Conservation (phyloP, 2,888 invertebrate species). For the Parapristionchus giblindavisi region DNA sequence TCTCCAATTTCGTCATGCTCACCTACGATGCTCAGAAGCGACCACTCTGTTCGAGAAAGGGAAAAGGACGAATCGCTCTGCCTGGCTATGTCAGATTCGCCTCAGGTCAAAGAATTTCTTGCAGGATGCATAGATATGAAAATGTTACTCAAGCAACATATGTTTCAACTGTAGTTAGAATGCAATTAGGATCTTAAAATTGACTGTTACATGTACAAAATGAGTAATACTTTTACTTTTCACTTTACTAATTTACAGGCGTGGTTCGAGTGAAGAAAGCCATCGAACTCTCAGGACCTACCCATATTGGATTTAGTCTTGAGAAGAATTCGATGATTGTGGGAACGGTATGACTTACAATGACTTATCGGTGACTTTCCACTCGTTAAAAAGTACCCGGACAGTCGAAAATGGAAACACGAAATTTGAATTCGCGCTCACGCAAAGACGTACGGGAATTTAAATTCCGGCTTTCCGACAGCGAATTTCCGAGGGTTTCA, state of each 20-base stretch:
- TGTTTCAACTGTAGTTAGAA: background rate
- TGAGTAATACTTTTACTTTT: background rate
- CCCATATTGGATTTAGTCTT: constrained; percentile 16
- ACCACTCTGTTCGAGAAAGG: constrained; percentile 10
- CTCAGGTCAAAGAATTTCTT: background rate
- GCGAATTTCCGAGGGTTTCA: too few relatives aligned
- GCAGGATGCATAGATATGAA: background rate
- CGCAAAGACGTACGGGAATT: too few relatives aligned
- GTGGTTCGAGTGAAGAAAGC: constrained; percentile 13
- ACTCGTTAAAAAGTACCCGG: too few relatives aligned
- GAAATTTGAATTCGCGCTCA: too few relatives aligned
- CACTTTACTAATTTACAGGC: background rate
- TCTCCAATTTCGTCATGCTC: constrained; percentile 34
- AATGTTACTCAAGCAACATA: background rate
- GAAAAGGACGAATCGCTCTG: constrained; percentile 12
- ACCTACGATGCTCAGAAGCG: constrained; percentile 31
- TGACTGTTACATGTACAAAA: background rate
- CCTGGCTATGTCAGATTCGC: constrained; percentile 25
- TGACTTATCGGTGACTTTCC: too few relatives aligned
- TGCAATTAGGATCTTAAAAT: too few relatives aligned
- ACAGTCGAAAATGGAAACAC: too few relatives aligned
- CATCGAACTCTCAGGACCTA: background rate
- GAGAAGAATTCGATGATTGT: constrained; percentile 35
- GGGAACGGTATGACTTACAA: constrained; percentile 12
- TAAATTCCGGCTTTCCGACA: too few relatives aligned